Base-by-base conservation (phyloP, 2,113 vertebrate genomes). In the Sceloporus tristichus region DNA sequence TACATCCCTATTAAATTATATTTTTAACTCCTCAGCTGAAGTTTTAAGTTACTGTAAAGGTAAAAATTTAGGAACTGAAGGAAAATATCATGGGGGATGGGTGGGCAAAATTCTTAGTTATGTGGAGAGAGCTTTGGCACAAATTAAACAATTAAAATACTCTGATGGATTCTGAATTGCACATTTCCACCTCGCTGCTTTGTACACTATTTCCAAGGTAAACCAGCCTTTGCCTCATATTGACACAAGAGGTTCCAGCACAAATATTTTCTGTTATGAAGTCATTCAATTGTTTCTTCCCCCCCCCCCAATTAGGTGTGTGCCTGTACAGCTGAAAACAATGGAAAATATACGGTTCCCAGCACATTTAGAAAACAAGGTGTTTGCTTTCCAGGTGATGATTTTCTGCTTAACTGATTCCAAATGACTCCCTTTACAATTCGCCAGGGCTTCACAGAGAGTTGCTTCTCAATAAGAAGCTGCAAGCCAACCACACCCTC, bases 321-420 rank as follows among this genome's bases (percentile, higher is more conserved):
- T 79, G 62, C 87, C 87, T 88, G 91, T 90, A 86, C 88, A 90
- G 84, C 84, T 77, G 87, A 84, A 94, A 92, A 96, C 95, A 95
- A 95, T 92, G 88, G 90, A 91, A 90, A 93, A 87, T 87, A 21
- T 83, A 93, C 82, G 90, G 86, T 93, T 95, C 93, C 93, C 93
- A 93, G 91, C 87, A 89, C 86, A 92, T 94, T 87, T 87, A 94
- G 92, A 95, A 95, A 95, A 94, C 95, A 95, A 95, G 86, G 92
- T 95, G 93, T 95, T 96, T 96, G 92, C 93, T 95, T 95, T 96
- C 91, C 94, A 93, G 93, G 90, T 92, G 93, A 91, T 92, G 94
- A 87, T 94, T 94, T 95, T 94, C 89, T 89, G 88, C 91, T 89
- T 93, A 94, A 93, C 93, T 95, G 95, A 94, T 92, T 95, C 91